Evolutionary conservation across 2,797 vertebrate species (phyloP).

Genomic region (Eidolon dupreanum): DNA sequence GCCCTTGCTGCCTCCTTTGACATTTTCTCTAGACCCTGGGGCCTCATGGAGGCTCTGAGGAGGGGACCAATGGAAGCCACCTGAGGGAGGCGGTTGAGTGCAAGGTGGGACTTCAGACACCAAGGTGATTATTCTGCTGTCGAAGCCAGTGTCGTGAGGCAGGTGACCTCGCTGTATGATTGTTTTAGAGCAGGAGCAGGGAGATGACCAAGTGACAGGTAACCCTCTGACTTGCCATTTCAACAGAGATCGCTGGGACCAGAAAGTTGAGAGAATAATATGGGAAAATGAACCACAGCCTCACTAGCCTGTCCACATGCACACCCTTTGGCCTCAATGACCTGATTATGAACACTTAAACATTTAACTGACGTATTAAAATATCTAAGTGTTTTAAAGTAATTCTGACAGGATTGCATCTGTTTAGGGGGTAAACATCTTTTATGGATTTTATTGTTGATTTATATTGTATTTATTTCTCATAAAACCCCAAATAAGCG

Average conservation of each 20-base stretch:
- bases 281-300: neutral
- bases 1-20: neutral
- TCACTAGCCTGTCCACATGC: neutral
- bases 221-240: neutral
- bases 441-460: neutral
- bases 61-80: neutral
- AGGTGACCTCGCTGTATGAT: neutral
- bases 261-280: neutral
- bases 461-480: neutral
- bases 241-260: accelerated
- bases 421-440: neutral
- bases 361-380: neutral
- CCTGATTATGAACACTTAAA: neutral
- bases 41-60: neutral
- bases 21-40: neutral
- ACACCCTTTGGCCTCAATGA: neutral
- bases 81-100: neutral
- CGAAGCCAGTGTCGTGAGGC: neutral
- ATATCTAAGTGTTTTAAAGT: neutral
- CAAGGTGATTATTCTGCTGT: neutral
- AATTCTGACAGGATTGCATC: neutral
- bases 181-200: neutral
- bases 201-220: neutral
- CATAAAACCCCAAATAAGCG: neutral
- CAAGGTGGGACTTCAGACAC: neutral